These are phyloP conservation scores for Lasioglossum marginatum DNA, from an alignment of 2,888 invertebrate genomes.

Conservation along the genomic window DNA sequence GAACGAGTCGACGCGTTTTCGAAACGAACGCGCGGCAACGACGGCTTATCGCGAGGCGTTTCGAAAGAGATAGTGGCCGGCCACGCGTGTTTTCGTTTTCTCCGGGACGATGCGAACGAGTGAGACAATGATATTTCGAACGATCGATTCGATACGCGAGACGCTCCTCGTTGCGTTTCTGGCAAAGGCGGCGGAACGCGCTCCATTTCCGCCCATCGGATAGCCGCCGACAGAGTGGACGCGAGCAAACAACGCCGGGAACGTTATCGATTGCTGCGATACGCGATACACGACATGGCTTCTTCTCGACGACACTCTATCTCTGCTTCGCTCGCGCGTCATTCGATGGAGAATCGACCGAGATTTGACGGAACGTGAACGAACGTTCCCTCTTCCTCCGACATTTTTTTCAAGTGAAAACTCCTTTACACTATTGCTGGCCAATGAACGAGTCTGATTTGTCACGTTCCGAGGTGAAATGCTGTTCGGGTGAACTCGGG, in stretches of 20 bases:
- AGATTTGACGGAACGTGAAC: neutral
- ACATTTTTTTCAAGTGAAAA: too few species aligned
- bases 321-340: neutral
- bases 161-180: slow-evolving; percentile 17
- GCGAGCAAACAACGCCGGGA: slow-evolving; percentile 22
- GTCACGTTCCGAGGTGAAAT: too few species aligned
- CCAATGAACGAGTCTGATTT: too few species aligned
- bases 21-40: neutral
- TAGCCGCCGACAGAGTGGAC: slow-evolving; percentile 54
- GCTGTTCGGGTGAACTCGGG: too few species aligned
- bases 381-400: neutral
- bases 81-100: slow-evolving; percentile 10
- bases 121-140: slow-evolving; percentile 47
- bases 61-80: neutral
- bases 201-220: slow-evolving; percentile 77
- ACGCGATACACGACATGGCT: slow-evolving; percentile 40
- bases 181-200: slow-evolving; percentile 65
- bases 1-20: neutral
- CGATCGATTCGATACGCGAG: slow-evolving; percentile 32
- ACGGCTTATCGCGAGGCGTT: neutral
- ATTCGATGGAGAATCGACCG: slow-evolving; percentile 27
- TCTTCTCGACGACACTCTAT: slow-evolving; percentile 31
- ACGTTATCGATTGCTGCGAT: slow-evolving; percentile 73
- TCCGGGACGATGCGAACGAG: neutral
- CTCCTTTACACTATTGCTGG: too few species aligned